phyloP scores from a whole-genome alignment of 2,888 invertebrate species.

The Nudaria mundana region DNA sequence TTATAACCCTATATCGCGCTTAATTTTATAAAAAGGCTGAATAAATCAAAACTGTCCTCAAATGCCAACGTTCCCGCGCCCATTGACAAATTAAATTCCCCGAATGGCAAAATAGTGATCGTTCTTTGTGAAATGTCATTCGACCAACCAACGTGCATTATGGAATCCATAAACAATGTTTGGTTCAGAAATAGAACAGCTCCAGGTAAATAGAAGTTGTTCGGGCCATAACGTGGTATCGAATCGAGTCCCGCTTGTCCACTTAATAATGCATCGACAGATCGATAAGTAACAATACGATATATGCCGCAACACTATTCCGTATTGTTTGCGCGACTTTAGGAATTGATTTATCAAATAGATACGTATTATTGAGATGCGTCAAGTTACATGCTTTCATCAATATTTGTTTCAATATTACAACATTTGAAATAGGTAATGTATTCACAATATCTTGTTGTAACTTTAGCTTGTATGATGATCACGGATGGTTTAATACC shows the following conservation, averaged over 20 bases:
- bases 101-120: constrained; percentile 35
- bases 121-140: constrained; percentile 59
- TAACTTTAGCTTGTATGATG: too few species aligned
- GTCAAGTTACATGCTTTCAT: neutral
- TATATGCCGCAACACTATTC: constrained; percentile 47
- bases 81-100: constrained; percentile 12
- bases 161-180: constrained; percentile 71
- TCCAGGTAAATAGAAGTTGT: constrained; percentile 55
- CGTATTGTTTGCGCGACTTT: constrained; percentile 6
- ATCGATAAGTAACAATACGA: constrained; percentile 59
- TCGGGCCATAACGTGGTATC: constrained; percentile 38
- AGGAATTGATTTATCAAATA: constrained; percentile 8
- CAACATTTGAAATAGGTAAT: too few species aligned
- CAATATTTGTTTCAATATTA: neutral
- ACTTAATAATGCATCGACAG: constrained; percentile 70
- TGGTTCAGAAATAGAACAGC: constrained; percentile 62
- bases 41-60: neutral
- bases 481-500: too few species aligned
- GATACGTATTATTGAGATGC: constrained; percentile 5
- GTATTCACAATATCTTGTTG: too few species aligned
- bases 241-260: constrained; percentile 45
- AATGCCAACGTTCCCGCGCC: neutral
- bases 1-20: too few species aligned
- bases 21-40: neutral
- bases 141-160: constrained; percentile 52